These are phyloP conservation scores for Metridium senile DNA, from an alignment of 92 coral and sea anemone genomes.

Conservation along the genomic window DNA sequence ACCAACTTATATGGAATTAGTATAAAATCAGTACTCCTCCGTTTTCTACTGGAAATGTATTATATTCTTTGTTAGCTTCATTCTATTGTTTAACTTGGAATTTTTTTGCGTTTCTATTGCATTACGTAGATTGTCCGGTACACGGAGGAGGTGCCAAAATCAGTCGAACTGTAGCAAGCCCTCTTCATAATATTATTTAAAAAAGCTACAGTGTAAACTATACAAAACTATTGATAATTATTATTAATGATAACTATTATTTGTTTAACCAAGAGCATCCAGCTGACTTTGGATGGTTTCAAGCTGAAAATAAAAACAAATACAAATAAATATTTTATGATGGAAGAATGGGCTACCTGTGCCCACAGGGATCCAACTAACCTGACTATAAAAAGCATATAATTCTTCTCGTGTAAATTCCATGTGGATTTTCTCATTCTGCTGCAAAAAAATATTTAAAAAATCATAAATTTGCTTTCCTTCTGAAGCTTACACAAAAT, in stretches of 20 bases:
- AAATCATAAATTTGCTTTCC: too few species aligned
- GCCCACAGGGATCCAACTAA: slow-evolving; percentile 36
- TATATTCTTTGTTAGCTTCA: too few species aligned
- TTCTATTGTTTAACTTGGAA: too few species aligned
- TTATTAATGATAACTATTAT: background rate
- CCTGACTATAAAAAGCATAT: slow-evolving; percentile 94
- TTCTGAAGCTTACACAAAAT: too few species aligned
- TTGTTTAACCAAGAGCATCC: slow-evolving; percentile 80
- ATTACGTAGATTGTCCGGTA: too few species aligned
- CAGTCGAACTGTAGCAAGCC: too few species aligned
- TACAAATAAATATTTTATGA: background rate
- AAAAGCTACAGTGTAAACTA: background rate
- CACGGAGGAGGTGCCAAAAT: too few species aligned
- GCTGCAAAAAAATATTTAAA: slow-evolving; percentile 57
- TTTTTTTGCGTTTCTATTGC: too few species aligned
- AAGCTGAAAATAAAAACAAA: slow-evolving; percentile 54
- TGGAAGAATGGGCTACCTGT: slow-evolving; percentile 13
- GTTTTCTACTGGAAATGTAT: too few species aligned
- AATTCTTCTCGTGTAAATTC: slow-evolving; percentile 96
- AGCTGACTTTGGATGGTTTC: slow-evolving; percentile 94
- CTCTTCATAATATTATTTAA: too few species aligned
- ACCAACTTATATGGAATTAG: too few species aligned
- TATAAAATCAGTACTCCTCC: too few species aligned
- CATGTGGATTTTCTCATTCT: slow-evolving; percentile 71
- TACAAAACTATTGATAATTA: background rate